Percentiles rank a stretch among this genome's conserved stretches.
phyloP scores from a whole-genome alignment of 2,888 invertebrate genomes.

The Hyppa rectilinea region DNA sequence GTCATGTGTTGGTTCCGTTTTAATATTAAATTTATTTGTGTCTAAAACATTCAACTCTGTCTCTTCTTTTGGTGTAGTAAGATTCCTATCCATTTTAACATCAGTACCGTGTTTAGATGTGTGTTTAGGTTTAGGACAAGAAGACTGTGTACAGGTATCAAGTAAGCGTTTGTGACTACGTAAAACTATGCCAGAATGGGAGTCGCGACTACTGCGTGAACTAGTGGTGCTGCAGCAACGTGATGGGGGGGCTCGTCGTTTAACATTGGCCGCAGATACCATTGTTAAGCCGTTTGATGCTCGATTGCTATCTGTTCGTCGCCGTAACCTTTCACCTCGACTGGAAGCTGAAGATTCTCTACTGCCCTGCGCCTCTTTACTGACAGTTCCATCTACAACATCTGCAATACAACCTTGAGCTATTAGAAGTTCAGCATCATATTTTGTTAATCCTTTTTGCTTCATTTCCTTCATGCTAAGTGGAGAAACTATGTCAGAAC shows the following conservation, averaged over 20 bases:
- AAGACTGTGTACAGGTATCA: slow-evolving; percentile 77
- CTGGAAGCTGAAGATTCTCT: slow-evolving; percentile 87
- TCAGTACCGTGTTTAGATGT: slow-evolving; percentile 76
- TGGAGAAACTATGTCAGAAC: slow-evolving; percentile 91
- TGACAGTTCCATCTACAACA: slow-evolving; percentile 87
- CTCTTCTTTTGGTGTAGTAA: slow-evolving; percentile 80
- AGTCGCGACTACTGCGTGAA: slow-evolving; percentile 87
- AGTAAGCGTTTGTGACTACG: slow-evolving; percentile 91
- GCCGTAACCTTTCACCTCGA: slow-evolving; percentile 82
- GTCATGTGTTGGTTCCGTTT: slow-evolving; percentile 75
- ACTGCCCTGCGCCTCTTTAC: slow-evolving; percentile 83
- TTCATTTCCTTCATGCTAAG: slow-evolving; percentile 96
- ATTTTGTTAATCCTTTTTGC: slow-evolving; percentile 96
- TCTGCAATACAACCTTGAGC: slow-evolving; percentile 95
- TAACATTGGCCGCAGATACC: slow-evolving; percentile 76
- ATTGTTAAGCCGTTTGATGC: slow-evolving; percentile 74
- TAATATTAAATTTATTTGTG: slow-evolving; percentile 72
- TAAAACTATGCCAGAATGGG: slow-evolving; percentile 90
- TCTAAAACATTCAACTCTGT: slow-evolving; percentile 76
- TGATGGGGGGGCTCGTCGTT: slow-evolving; percentile 79
- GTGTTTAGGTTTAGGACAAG: slow-evolving; percentile 79
- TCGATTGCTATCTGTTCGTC: slow-evolving; percentile 81
- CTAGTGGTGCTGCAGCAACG: slow-evolving; percentile 88
- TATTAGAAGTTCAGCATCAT: slow-evolving; percentile 96
- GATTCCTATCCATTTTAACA: slow-evolving; percentile 77